Conservation (phyloP, 2,113 vertebrate species). For the Leptobrachium ailaonicum region DNA sequence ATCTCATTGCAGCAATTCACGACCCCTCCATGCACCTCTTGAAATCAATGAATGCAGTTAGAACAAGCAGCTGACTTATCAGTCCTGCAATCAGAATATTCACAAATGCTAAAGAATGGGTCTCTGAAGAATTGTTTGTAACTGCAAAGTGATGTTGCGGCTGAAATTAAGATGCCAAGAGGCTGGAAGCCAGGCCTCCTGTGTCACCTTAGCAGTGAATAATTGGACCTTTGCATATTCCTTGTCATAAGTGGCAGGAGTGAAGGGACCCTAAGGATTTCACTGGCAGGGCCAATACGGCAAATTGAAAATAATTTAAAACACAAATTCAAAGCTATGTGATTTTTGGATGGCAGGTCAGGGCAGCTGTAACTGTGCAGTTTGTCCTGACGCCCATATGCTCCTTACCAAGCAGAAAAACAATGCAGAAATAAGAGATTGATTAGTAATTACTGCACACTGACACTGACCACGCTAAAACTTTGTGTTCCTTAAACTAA, state of each 20-base stretch:
- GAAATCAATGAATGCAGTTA: conserved; percentile 45
- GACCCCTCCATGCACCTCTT: conserved; percentile 8
- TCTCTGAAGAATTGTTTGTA: conserved; percentile 86
- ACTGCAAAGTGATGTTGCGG: conserved; percentile 78
- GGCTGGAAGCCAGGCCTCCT: conserved; percentile 76
- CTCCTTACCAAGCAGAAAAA: conserved; percentile 70
- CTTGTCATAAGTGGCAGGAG: conserved; percentile 88
- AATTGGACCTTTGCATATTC: conserved; percentile 92
- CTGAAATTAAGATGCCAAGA: conserved; percentile 78
- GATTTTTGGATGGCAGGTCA: conserved; percentile 90
- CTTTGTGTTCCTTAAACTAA: not conserved
- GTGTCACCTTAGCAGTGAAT: conserved; percentile 91
- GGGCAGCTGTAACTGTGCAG: conserved; percentile 75
- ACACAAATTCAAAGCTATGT: conserved; percentile 84
- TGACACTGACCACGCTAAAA: conserved; percentile 36
- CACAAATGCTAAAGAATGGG: conserved; percentile 64
- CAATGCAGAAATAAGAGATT: not conserved
- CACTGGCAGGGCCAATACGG: conserved; percentile 80
- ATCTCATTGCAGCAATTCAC: conserved; percentile 29
- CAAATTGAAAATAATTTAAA: conserved; percentile 94
- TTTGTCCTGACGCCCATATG: conserved; percentile 83
- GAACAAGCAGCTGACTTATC: conserved; percentile 57
- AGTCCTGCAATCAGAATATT: conserved; percentile 71
- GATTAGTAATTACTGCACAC: not conserved
- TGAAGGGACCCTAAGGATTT: conserved; percentile 90